A percentile compares a stretch with the other conserved stretches of the same genome.
phyloP scores from a whole-genome alignment of 1,140 invertebrate species.

The Hermetia illucens region DNA sequence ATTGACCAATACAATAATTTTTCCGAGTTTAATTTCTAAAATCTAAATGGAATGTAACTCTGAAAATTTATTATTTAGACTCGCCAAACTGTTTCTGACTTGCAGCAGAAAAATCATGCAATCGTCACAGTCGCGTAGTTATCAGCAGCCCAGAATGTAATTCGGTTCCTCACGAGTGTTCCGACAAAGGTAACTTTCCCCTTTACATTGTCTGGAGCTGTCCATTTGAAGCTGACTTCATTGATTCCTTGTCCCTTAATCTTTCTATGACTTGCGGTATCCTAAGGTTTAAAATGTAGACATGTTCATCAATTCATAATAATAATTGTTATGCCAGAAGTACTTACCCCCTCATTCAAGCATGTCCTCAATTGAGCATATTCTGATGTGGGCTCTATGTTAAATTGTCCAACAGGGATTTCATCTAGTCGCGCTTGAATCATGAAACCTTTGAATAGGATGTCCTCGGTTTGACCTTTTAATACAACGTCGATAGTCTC shows the following conservation, averaged over 20 bases:
- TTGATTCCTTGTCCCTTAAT: conserved; percentile 17
- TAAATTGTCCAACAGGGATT: no score
- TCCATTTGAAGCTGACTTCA: conserved; percentile 21
- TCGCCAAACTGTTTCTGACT: background rate
- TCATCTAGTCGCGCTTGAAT: no score
- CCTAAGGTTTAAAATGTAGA: no score
- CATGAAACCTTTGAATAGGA: no score
- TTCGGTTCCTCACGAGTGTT: conserved; percentile 30
- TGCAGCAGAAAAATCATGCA: background rate
- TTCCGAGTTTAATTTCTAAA: background rate
- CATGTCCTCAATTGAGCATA: no score
- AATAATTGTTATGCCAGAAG: no score
- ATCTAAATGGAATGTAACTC: background rate
- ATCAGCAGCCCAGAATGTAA: conserved; percentile 31
- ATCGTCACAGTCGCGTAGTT: conserved; percentile 9
- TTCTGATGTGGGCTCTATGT: no score
- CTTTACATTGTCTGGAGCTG: conserved; percentile 22
- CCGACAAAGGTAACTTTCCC: conserved; percentile 29
- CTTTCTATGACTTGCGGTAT: conserved; percentile 28
- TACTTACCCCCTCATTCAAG: no score
- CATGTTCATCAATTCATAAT: no score
- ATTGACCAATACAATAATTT: background rate
- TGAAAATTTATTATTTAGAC: background rate
- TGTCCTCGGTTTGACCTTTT: no score
- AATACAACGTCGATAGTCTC: no score